Percentiles rank a stretch among this genome's conserved stretches.
Conservation (phyloP, 2,888 invertebrate species). For the Pyrochroa serraticornis region DNA sequence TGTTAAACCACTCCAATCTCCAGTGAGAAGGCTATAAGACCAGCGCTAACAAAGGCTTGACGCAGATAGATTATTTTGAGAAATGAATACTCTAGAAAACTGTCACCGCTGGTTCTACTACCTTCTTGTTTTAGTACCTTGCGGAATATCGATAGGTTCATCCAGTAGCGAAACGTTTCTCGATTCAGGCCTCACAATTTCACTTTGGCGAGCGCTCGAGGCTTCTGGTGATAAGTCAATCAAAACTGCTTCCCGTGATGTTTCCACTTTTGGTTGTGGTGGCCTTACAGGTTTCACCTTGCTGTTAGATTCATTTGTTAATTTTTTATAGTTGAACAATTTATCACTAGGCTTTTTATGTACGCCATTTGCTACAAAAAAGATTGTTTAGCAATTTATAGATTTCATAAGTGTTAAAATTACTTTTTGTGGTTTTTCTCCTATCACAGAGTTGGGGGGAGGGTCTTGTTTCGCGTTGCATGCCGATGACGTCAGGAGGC, state of each 20-base stretch:
- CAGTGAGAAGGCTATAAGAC: background rate
- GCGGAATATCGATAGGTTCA: conserved; percentile 75
- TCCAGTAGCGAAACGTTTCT: conserved; percentile 67
- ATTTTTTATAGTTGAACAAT: conserved; percentile 83
- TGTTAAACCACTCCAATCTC: background rate
- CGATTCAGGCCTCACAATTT: conserved; percentile 38
- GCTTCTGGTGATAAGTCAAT: conserved; percentile 73
- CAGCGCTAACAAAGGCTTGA: no score
- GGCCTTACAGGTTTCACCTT: conserved; percentile 56
- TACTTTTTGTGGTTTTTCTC: conserved; percentile 56
- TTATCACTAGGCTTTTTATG: conserved; percentile 55
- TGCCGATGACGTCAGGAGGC: conserved; percentile 68
- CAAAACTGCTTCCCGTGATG: conserved; percentile 67
- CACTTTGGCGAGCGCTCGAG: conserved; percentile 15
- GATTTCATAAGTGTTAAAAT: no score
- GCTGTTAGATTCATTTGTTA: conserved; percentile 69
- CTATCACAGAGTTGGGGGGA: conserved; percentile 57
- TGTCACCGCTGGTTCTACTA: no score
- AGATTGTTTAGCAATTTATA: background rate
- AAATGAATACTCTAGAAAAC: no score
- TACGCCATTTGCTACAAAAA: conserved; percentile 35
- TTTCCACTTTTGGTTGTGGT: conserved; percentile 53
- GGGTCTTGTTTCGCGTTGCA: conserved; percentile 48
- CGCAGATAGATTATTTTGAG: no score
- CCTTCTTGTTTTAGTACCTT: no score